Evolutionary conservation across 2,113 vertebrate species (phyloP).

Genomic region (Hippolais icterina): DNA sequence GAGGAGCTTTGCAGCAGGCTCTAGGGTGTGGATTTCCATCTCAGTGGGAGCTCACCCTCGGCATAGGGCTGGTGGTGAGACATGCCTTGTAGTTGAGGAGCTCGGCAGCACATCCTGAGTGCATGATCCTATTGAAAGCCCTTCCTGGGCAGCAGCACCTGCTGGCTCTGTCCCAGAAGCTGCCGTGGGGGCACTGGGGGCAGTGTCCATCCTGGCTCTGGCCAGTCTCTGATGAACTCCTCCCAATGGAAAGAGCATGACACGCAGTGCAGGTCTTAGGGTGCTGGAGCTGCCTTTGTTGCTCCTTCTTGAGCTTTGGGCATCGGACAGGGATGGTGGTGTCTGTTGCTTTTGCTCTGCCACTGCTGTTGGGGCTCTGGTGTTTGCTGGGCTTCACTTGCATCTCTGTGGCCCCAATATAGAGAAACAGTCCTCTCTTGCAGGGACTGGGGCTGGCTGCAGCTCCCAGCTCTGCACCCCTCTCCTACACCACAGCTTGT

Average conservation of each 20-base stretch:
- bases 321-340: neutral
- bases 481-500: neutral
- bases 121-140: slow-evolving; percentile 21
- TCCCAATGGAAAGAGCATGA: neutral
- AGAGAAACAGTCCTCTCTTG: neutral
- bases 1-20: neutral
- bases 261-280: accelerated
- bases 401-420: accelerated
- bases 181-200: neutral
- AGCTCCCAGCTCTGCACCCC: neutral
- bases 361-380: neutral
- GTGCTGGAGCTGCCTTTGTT: neutral
- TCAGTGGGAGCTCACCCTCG: neutral
- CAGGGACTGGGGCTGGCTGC: neutral
- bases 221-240: neutral
- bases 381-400: neutral
- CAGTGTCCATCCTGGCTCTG: neutral
- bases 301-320: neutral
- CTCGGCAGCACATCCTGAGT: neutral
- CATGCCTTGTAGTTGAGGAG: neutral
- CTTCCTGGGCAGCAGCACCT: neutral
- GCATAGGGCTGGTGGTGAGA: neutral
- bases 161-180: neutral
- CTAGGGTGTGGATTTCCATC: neutral
- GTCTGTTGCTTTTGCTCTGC: neutral